phyloP scores from a whole-genome alignment of 1,140 invertebrate genomes.

The Notospermus geniculatus region DNA sequence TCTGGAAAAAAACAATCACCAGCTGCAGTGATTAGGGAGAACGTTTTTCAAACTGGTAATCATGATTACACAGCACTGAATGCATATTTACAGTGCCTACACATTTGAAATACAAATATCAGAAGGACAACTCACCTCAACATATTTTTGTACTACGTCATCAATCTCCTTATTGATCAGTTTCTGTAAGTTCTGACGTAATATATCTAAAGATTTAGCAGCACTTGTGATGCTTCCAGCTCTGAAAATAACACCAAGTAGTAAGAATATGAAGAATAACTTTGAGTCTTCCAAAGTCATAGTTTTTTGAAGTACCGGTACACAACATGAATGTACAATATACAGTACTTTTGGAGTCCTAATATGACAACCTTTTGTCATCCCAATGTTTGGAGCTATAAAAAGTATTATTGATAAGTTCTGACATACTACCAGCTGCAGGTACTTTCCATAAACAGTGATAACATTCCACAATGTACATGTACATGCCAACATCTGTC shows the following conservation, averaged over 20 bases:
- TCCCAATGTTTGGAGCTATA: no score
- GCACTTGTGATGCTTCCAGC: constrained; percentile 58
- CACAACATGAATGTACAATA: neutral
- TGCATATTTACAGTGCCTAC: no score
- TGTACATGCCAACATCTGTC: neutral
- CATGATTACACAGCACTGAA: no score
- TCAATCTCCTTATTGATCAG: constrained; percentile 76
- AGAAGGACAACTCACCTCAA: constrained; percentile 63
- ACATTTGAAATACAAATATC: no score
- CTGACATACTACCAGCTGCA: no score
- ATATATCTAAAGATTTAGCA: constrained; percentile 70
- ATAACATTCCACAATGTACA: neutral
- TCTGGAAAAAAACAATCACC: constrained; percentile 32
- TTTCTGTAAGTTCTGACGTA: constrained; percentile 72
- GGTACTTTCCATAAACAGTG: no score
- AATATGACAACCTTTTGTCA: neutral
- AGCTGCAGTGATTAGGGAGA: no score
- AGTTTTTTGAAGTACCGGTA: neutral
- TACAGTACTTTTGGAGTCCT: neutral
- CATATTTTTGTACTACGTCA: constrained; percentile 71
- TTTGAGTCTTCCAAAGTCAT: no score
- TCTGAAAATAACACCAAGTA: constrained; percentile 27
- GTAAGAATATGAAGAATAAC: neutral
- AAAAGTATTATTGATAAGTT: no score
- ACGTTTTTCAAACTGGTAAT: no score